Evolutionary conservation across 2,113 vertebrate genomes (phyloP), one percentile per base, ranked within the genome.

Genomic region (Typhlomys cinereus): DNA sequence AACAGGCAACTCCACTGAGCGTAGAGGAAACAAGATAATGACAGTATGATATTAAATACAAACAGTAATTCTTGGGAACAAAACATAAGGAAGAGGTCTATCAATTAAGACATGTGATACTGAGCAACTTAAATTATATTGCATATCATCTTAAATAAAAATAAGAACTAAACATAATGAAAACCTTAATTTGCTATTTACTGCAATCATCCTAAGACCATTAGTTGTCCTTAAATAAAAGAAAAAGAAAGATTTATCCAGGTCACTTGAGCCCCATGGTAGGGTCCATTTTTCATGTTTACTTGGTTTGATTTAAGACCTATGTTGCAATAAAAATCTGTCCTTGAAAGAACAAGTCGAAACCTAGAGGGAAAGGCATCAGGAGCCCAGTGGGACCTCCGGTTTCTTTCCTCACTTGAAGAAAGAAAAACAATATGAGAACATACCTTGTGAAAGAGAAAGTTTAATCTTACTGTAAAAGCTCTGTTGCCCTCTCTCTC

Each of bases 11-110:
- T 97, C 70, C 95, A 96, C 97, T 97, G 75, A 93, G 78, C 97
- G 97, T 96, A 81, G 95, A 97, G 95, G 93, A 98, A 98, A 98
- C 97, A 98, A 97, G 96, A 95, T 98, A 98, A 98, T 97, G 96
- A 97, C 95, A 97, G 94, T 87, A 93, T 88, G 94, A 88, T 95
- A 97, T 97, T 97, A 96, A 97, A 97, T 90, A 90, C 95, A 98
- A 98, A 98, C 96, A 98, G 97, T 97, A 97, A 96, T 98, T 97
- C 97, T 95, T 95, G 81, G 71, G 85, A 97, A 97, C 96, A 97
- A 98, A 98, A 97, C 97, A 94, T 92, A 95, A 96, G 86, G 93
- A 97, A 97, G 91, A 96, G 92, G 89, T 94, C 93, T 97, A 88
- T 97, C 96, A 98, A 97, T 98, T 98, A 98, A 97, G 93, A 87